Base-by-base conservation (phyloP, 2,113 vertebrate species). In the Verasper variegatus region DNA sequence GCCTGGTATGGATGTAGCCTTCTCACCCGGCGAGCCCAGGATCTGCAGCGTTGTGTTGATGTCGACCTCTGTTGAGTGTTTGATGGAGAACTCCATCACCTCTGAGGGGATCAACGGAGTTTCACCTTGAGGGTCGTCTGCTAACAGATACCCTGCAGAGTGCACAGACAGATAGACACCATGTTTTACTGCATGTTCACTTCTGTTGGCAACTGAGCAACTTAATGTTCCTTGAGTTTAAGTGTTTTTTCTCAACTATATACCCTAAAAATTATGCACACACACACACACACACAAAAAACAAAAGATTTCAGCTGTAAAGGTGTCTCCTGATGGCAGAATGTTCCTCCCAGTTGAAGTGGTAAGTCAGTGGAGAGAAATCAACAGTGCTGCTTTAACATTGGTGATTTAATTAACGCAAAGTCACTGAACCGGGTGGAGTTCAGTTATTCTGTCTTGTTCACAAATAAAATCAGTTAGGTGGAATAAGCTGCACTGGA, bases 61-160 rank as follows among this genome's bases (percentile, higher is more conserved):
- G 92, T 99, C 98, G 90, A 99, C 97, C 86, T 99, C 97, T 80
- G 96, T 93, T 64, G 98, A 96, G 93, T 98, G 97, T 90, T 97
- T 98, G 92, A 99, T 99, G 87, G 98, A 99, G 91, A 97, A 98
- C 93, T 98, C 97, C 98, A 99, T 99, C 92, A 99, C 95, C 94
- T 99, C 98, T 37, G 96, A 95, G 91, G 98, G 98, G 94, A 99
- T 98, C 92, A 98, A 81, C 4, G 97, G 97, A 76, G 98, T 99
- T 94, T 99, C 98, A 78, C 98, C 97, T 96, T 99, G 97, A 95
- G 96, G 96, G 94, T 99, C 98, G 92, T 99, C 97, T 92, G 98
- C 97, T 91, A 99, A 95, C 92, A 99, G 94, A 94, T 99, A 98
- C 90, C 98, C 98, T 99, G 93, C 69, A 88, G 86, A 92, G 49